Conservation (phyloP, 2,797 vertebrate species). For the Discoglossus pictus region DNA sequence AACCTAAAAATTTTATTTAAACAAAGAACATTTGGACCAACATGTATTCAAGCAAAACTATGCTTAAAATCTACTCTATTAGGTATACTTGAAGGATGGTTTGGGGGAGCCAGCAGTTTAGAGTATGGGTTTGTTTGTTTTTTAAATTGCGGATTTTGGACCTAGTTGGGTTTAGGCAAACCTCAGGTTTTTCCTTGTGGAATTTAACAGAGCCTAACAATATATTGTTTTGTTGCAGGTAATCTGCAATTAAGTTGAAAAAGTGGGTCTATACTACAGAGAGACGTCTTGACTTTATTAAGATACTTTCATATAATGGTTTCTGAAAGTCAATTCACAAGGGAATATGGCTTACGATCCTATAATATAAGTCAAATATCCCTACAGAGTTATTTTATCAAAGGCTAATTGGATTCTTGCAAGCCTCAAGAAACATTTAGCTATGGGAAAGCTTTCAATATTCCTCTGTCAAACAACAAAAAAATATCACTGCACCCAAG, state of each 20-base stretch:
- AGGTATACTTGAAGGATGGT: too few relatives aligned
- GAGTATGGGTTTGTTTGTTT: too few relatives aligned
- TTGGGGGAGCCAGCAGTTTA: too few relatives aligned
- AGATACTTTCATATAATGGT: slow-evolving; percentile 21
- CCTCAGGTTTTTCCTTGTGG: too few relatives aligned
- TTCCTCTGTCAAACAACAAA: slow-evolving; percentile 42
- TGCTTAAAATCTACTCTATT: too few relatives aligned
- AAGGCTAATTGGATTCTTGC: slow-evolving; percentile 44
- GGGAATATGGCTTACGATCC: slow-evolving; percentile 30
- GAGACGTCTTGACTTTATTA: slow-evolving; percentile 39
- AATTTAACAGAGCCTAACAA: too few relatives aligned
- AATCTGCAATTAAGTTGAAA: neutral
- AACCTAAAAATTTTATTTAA: too few relatives aligned
- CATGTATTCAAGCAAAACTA: too few relatives aligned
- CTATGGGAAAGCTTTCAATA: slow-evolving; percentile 47
- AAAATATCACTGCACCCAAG: slow-evolving; percentile 38
- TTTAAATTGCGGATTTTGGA: too few relatives aligned
- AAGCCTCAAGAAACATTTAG: slow-evolving; percentile 44
- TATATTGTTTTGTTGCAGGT: too few relatives aligned
- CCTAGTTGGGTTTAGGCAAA: too few relatives aligned
- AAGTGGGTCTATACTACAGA: slow-evolving; percentile 6
- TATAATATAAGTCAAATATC: slow-evolving; percentile 42
- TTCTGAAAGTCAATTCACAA: slow-evolving; percentile 26
- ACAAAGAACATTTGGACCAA: too few relatives aligned
- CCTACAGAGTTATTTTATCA: slow-evolving; percentile 46